These are phyloP conservation scores for Sparidentex hasta DNA, from an alignment of 2,797 vertebrate species.

Conservation along the genomic window DNA sequence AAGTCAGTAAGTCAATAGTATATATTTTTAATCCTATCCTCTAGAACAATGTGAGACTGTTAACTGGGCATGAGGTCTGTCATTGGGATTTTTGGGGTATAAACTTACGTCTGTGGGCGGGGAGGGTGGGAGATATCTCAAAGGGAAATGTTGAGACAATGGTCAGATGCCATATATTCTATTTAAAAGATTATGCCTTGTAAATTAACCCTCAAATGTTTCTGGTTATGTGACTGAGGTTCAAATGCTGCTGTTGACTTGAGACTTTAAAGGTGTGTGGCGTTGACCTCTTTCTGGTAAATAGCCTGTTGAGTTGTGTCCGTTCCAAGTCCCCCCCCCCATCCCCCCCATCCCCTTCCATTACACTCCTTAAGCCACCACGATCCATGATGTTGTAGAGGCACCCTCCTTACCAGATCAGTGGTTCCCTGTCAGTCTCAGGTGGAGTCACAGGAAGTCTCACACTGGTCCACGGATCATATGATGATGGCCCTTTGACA, in stretches of 20 bases:
- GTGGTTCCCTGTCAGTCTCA: slow-evolving; percentile 61
- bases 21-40: slow-evolving; percentile 85
- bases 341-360: slow-evolving; percentile 31
- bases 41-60: slow-evolving; percentile 83
- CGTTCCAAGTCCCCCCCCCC: slow-evolving; percentile 33
- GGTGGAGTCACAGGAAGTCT: slow-evolving; percentile 62
- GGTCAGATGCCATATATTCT: slow-evolving; percentile 76
- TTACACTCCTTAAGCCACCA: slow-evolving; percentile 55
- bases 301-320: slow-evolving; percentile 62
- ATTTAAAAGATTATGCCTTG: slow-evolving; percentile 78
- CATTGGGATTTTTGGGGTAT: slow-evolving; percentile 54
- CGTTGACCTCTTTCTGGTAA: slow-evolving; percentile 64
- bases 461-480: slow-evolving; percentile 44
- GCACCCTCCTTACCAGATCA: slow-evolving; percentile 43
- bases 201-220: slow-evolving; percentile 75
- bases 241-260: slow-evolving; percentile 79
- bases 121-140: slow-evolving; percentile 53
- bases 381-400: slow-evolving; percentile 51
- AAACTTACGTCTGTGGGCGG: slow-evolving; percentile 46
- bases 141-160: slow-evolving; percentile 66
- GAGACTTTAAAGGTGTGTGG: slow-evolving; percentile 62
- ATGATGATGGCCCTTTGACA: slow-evolving; percentile 36
- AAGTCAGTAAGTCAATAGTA: slow-evolving; percentile 83
- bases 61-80: slow-evolving; percentile 72
- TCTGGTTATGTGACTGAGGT: slow-evolving; percentile 67